A percentile compares a stretch with the other conserved stretches of the same genome.
Evolutionary conservation across 2,888 invertebrate genomes (phyloP).

Genomic region (Teleogryllus oceanicus): DNA sequence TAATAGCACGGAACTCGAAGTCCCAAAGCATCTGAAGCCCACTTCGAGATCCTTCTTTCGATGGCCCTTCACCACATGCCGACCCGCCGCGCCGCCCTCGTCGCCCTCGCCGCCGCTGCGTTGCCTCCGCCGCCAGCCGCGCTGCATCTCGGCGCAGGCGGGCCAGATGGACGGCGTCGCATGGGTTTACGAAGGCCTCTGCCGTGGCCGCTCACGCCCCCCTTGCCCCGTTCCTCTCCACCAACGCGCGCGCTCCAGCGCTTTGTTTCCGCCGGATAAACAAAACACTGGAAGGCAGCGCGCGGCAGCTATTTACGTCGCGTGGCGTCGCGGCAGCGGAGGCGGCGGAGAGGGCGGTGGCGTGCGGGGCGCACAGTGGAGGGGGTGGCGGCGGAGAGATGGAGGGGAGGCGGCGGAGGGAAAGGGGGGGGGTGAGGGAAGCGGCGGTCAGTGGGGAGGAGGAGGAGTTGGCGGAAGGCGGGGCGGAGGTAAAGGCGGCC

Average conservation of each 20-base stretch:
- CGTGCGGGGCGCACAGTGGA: background rate
- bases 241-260: background rate
- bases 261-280: background rate
- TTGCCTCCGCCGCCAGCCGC: background rate
- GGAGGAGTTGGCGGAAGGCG: too few relatives aligned
- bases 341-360: background rate
- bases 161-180: background rate
- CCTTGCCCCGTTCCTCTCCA: background rate
- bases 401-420: background rate
- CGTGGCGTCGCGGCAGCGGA: background rate
- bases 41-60: too few relatives aligned
- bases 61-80: background rate
- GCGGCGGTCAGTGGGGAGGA: too few relatives aligned
- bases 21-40: too few relatives aligned
- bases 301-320: background rate
- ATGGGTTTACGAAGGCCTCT: background rate
- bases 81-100: background rate
- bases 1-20: too few relatives aligned
- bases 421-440: too few relatives aligned
- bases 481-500: too few relatives aligned
- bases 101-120: background rate
- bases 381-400: background rate
- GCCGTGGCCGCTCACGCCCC: background rate
- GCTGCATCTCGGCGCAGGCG: background rate
- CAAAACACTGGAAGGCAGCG: constrained; percentile 5